Evolutionary conservation across 2,113 vertebrate genomes (phyloP).

Genomic region (Marcusenius ussheri): DNA sequence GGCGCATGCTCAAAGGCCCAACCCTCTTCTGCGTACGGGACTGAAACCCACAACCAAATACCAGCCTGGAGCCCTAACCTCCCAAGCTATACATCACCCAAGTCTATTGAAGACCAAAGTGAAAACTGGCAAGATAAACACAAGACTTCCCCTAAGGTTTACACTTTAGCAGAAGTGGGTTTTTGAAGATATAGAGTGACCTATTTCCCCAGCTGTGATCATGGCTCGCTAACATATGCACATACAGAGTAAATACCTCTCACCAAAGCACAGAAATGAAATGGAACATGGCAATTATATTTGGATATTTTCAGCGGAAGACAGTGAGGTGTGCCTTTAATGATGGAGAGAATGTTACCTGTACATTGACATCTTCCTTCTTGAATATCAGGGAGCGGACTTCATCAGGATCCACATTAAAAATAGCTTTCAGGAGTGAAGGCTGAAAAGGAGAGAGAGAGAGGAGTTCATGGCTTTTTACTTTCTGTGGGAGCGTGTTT

Average conservation of each 20-base stretch:
- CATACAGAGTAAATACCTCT: not conserved
- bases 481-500: not conserved
- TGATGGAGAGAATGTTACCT: slow-evolving; percentile 65
- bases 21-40: not conserved
- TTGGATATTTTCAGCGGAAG: not conserved
- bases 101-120: not conserved
- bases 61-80: not conserved
- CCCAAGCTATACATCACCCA: not conserved
- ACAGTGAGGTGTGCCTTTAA: not conserved
- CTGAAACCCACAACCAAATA: not conserved
- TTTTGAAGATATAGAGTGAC: not conserved
- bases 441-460: slow-evolving; percentile 62
- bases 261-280: not conserved
- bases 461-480: not conserved
- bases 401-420: slow-evolving; percentile 97
- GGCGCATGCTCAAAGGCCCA: not conserved
- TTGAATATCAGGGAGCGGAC: slow-evolving; percentile 97
- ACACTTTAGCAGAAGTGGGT: not conserved
- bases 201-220: not conserved
- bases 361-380: slow-evolving; percentile 98
- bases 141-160: not conserved
- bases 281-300: not conserved
- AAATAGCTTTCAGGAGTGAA: slow-evolving; percentile 96
- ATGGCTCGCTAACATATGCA: not conserved
- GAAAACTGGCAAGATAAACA: not conserved